phyloP scores from a whole-genome alignment of 2,113 vertebrate genomes.

The Saimiri boliviensis region DNA sequence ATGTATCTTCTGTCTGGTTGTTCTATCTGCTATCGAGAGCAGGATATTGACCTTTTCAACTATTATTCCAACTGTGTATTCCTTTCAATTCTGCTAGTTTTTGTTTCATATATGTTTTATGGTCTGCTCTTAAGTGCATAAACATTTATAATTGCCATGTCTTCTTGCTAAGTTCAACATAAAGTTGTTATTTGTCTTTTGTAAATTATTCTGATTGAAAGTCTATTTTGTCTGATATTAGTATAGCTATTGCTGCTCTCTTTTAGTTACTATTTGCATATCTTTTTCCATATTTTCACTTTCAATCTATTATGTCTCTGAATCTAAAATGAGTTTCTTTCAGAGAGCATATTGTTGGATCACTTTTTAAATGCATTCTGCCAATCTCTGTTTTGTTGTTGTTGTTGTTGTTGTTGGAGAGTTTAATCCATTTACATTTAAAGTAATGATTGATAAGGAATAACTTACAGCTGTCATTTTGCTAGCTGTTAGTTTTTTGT shows the following conservation, averaged over 20 bases:
- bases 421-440: background rate
- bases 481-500: background rate
- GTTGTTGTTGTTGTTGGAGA: background rate
- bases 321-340: background rate
- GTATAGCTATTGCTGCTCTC: background rate
- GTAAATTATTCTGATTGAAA: background rate
- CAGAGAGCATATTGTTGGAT: background rate
- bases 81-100: background rate
- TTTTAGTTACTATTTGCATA: background rate
- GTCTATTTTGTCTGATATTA: background rate
- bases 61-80: background rate
- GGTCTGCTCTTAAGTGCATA: background rate
- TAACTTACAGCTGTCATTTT: background rate
- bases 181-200: background rate
- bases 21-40: background rate
- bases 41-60: background rate
- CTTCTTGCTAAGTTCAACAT: background rate
- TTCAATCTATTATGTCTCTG: background rate
- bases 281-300: background rate
- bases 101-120: background rate
- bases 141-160: background rate
- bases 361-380: background rate
- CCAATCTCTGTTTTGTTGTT: background rate
- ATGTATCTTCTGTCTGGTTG: background rate
- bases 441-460: background rate